Percentiles rank a stretch among this genome's conserved stretches.
Evolutionary conservation across 2,797 vertebrate species (phyloP).

Genomic region (Sarcoramphus papa): DNA sequence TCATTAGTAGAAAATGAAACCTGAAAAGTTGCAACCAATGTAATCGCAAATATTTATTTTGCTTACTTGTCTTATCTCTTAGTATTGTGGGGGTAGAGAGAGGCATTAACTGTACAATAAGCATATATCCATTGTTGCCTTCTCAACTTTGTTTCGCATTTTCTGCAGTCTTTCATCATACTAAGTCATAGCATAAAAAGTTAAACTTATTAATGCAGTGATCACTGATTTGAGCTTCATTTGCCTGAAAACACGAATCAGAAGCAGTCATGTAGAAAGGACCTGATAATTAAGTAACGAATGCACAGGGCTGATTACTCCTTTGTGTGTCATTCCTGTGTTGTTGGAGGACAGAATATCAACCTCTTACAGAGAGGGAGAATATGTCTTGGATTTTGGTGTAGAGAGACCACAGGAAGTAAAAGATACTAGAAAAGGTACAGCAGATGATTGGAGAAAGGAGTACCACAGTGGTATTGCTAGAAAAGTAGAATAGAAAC

Average conservation of each 20-base stretch:
- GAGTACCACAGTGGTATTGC: fast-evolving
- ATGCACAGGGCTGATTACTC: background rate
- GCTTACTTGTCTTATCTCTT: background rate
- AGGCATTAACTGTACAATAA: background rate
- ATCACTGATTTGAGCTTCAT: slow-evolving; percentile 31
- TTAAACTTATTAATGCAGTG: background rate
- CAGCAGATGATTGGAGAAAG: background rate
- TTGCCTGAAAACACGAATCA: slow-evolving; percentile 10
- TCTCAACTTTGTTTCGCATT: background rate
- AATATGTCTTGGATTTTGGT: background rate
- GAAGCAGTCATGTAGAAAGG: background rate
- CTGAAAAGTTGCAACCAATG: background rate
- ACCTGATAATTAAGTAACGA: slow-evolving; percentile 27
- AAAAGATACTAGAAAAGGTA: background rate
- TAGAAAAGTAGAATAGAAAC: background rate
- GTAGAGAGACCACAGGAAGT: background rate
- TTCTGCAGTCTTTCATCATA: background rate
- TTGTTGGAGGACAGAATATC: background rate
- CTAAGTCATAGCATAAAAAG: background rate
- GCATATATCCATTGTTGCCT: background rate
- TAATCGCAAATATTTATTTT: background rate
- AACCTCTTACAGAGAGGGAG: background rate
- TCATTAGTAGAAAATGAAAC: background rate
- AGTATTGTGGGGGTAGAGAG: background rate
- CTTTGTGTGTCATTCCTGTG: background rate